These are phyloP conservation scores for Pao palembangensis DNA, from an alignment of 2,113 vertebrate species.

Conservation along the genomic window DNA sequence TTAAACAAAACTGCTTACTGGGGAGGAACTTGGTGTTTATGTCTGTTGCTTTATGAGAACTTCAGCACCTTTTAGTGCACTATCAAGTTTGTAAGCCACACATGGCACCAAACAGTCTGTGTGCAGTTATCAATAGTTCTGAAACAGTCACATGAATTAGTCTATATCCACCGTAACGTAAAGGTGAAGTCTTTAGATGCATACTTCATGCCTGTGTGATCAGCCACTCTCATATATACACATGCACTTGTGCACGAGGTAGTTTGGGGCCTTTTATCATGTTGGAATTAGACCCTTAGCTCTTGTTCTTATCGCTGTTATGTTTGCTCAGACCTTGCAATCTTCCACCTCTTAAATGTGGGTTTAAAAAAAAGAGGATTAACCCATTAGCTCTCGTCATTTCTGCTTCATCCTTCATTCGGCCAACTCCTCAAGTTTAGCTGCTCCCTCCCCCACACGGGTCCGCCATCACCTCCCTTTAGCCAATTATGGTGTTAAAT, in stretches of 20 bases:
- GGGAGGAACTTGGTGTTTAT: constrained; percentile 2
- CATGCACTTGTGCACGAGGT: constrained; percentile 19
- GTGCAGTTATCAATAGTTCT: constrained; percentile 1
- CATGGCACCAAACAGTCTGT: background rate
- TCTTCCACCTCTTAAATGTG: constrained; percentile 55
- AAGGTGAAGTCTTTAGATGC: background rate
- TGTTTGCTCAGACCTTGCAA: constrained; percentile 75
- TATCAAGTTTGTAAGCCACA: background rate
- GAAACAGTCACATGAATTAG: background rate
- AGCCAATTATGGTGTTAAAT: constrained; percentile 49
- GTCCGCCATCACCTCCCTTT: constrained; percentile 5
- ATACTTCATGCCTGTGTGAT: background rate
- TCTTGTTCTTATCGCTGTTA: constrained; percentile 65
- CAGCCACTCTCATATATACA: constrained; percentile 3
- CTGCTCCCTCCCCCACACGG: constrained; percentile 8
- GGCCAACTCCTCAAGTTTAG: constrained; percentile 19
- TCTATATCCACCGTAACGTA: background rate
- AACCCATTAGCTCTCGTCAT: constrained; percentile 60
- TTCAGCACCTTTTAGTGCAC: constrained; percentile 6
- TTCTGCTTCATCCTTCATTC: constrained; percentile 36
- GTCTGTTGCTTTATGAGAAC: constrained; percentile 3
- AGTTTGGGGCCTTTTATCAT: constrained; percentile 63
- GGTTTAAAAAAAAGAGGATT: constrained; percentile 53
- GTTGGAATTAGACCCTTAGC: constrained; percentile 78
- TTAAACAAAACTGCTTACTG: constrained; percentile 1